Evolutionary conservation across 2,797 vertebrate genomes (phyloP).

Genomic region (Alcedo atthis): DNA sequence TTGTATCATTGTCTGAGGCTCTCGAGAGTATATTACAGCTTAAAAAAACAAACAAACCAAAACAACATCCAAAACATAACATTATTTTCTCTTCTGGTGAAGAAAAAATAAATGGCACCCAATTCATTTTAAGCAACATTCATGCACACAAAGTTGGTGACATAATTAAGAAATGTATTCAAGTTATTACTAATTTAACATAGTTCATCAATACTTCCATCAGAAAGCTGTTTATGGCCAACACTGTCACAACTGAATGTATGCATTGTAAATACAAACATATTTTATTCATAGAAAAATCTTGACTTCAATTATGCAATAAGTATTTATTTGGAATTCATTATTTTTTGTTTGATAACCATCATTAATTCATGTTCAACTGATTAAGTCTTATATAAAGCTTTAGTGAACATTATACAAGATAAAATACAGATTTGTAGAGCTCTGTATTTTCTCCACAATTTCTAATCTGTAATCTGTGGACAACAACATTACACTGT

Average conservation of each 20-base stretch:
- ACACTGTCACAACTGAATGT: constrained; percentile 69
- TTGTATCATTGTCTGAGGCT: constrained; percentile 5
- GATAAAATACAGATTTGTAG: constrained; percentile 72
- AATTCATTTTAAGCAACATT: constrained; percentile 66
- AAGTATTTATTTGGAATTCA: constrained; percentile 82
- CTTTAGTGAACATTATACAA: constrained; percentile 70
- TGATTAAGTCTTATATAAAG: constrained; percentile 78
- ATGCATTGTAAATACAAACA: constrained; percentile 79
- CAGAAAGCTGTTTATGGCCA: constrained; percentile 66
- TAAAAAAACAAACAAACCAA: neutral
- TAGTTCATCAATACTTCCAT: constrained; percentile 71
- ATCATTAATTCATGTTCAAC: constrained; percentile 83
- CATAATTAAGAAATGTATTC: constrained; percentile 80
- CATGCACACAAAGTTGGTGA: constrained; percentile 36
- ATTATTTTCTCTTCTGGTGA: neutral
- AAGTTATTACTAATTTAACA: constrained; percentile 81
- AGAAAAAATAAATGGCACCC: constrained; percentile 54
- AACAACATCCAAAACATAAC: neutral
- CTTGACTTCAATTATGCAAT: constrained; percentile 81
- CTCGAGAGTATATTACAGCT: neutral
- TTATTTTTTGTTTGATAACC: constrained; percentile 77
- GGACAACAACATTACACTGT: neutral
- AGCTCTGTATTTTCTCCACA: constrained; percentile 25
- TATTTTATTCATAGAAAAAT: constrained; percentile 83
- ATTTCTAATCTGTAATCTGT: constrained; percentile 22